phyloP scores from a whole-genome alignment of 2,797 vertebrate species.

The Arctocebus calabarensis region DNA sequence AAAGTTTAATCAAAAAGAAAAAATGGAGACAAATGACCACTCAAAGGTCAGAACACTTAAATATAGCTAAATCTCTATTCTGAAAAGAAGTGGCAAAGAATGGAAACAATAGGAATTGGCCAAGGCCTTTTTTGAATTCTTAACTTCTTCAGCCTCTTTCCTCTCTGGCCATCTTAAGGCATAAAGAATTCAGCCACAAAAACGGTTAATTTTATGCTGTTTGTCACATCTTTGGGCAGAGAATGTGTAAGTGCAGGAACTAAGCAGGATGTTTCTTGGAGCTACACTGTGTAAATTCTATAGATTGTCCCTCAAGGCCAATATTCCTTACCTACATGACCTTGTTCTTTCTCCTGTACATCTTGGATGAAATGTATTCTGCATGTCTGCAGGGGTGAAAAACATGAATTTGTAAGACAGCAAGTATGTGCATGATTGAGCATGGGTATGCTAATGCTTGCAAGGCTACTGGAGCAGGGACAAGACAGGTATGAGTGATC shows the following conservation, averaged over 20 bases:
- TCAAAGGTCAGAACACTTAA: slow-evolving; percentile 22
- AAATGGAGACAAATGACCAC: slow-evolving; percentile 11
- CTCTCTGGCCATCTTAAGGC: slow-evolving; percentile 15
- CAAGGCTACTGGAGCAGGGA: background rate
- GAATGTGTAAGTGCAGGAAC: background rate
- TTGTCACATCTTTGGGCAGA: slow-evolving; percentile 17
- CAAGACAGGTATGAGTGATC: background rate
- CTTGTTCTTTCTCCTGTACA: slow-evolving; percentile 47
- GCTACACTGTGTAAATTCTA: slow-evolving; percentile 28
- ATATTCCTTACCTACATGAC: slow-evolving; percentile 12
- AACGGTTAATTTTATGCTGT: background rate
- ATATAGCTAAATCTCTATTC: slow-evolving; percentile 1
- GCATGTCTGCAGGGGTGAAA: background rate
- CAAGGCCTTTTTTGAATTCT: background rate
- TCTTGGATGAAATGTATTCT: slow-evolving; percentile 47
- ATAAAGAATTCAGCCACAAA: background rate
- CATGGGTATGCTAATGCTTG: slow-evolving; percentile 25
- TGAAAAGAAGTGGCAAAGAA: slow-evolving; percentile 39
- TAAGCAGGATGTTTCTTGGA: slow-evolving; percentile 23
- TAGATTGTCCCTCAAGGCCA: background rate
- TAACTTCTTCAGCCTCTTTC: background rate
- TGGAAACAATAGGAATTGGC: background rate
- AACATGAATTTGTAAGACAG: slow-evolving; percentile 23
- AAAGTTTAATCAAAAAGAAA: slow-evolving; percentile 33
- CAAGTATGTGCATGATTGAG: slow-evolving; percentile 6